These are phyloP conservation scores for Momotus momota DNA, from an alignment of 2,797 vertebrate species.

Conservation along the genomic window DNA sequence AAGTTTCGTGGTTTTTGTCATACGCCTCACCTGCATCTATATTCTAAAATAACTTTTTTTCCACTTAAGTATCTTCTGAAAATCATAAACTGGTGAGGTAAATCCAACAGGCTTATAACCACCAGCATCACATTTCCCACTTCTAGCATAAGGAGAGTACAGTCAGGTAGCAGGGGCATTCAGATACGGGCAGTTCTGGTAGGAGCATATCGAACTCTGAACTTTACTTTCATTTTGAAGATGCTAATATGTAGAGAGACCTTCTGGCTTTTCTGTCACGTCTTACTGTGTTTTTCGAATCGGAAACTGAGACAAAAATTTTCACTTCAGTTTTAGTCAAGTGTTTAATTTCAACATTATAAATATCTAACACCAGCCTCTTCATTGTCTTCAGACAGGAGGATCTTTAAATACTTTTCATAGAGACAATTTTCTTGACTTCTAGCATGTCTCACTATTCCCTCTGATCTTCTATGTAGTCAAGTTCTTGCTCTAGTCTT, in stretches of 20 bases:
- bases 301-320: background rate
- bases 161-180: background rate
- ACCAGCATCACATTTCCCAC: background rate
- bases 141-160: background rate
- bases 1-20: background rate
- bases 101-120: background rate
- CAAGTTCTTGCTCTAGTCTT: background rate
- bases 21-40: background rate
- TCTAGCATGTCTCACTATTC: background rate
- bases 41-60: background rate
- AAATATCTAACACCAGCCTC: background rate
- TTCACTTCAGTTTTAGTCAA: background rate
- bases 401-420: background rate
- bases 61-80: background rate
- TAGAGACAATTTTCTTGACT: background rate
- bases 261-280: background rate
- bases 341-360: background rate
- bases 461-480: background rate
- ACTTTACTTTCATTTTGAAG: background rate
- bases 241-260: background rate
- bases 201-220: fast-evolving
- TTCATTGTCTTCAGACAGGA: background rate
- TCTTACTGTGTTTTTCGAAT: background rate
- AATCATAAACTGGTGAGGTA: background rate
- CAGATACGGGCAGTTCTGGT: background rate